Evolutionary conservation across 2,888 invertebrate species (phyloP), one percentile per base, ranked within the genome.

Genomic region (Petrophora chlorosata): DNA sequence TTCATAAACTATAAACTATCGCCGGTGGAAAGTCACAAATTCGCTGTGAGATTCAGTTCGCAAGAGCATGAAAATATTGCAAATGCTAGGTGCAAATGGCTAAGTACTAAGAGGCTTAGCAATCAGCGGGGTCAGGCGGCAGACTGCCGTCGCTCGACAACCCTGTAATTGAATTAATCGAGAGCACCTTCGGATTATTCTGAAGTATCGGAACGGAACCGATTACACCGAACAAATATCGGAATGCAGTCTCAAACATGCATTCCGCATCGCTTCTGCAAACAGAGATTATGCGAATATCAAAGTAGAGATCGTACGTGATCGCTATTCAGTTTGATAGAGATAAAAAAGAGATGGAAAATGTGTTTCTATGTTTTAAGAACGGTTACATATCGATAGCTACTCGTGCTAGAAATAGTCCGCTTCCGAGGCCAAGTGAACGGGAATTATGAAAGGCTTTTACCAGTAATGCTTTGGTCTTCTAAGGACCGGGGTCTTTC

Each of bases 181-280:
- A 13, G 4, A 23, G n/a, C 4, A 1, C 15, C 9, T 9, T 38
- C 9, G 4, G 25, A 25, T 26, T 15, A 16, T 14, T 26, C 8
- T 10, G 16, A 16, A 26, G 5, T 36, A 33, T 26, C 26, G 16
- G 44, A 50, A 52, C 50, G 47, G 17, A 47, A 30, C 25, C 19
- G 3, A 32, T 28, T 22, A 22, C 15, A 32, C 25, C 22, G 29
- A 44, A 25, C 16, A 25, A 17, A 16, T 30, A 44, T 10, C 9
- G 25, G 25, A 28, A 46, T 28, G 33, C 28, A 39, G 9, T 17
- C 32, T 16, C 16, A 26, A 19, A 23, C 10, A 32, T 46, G 28
- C 34, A 40, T 35, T 26, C 23, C 17, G 23, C 28, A 10, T 35
- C 47, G 35, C 12, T 35, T 40, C 15, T 28, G 13, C 46, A 25